Conservation (phyloP, 2,888 invertebrate genomes). For the Temnothorax unifasciatus region DNA sequence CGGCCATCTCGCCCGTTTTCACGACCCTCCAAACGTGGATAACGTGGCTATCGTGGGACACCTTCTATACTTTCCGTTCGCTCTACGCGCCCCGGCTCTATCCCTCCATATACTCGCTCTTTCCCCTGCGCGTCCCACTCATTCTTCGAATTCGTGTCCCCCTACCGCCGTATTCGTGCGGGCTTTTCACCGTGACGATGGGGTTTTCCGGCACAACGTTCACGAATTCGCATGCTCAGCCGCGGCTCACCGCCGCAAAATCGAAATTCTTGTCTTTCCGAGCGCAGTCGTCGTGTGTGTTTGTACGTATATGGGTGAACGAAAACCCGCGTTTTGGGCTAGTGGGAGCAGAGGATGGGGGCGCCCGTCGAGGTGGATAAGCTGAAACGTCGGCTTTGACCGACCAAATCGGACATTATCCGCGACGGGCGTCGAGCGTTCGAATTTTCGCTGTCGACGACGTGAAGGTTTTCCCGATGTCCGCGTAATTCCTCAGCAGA, state of each 20-base stretch:
- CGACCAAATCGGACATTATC: conserved; percentile 46
- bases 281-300: conserved; percentile 3
- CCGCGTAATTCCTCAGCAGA: not conserved
- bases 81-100: not conserved
- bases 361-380: not conserved
- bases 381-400: conserved; percentile 50
- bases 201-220: conserved; percentile 27
- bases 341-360: not conserved
- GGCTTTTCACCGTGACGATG: conserved; percentile 42
- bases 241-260: conserved; percentile 51
- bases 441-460: conserved; percentile 36
- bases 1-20: conserved; percentile 30
- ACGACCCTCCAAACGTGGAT: conserved; percentile 28
- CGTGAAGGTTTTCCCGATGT: conserved; percentile 19
- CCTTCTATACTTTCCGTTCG: not conserved
- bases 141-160: conserved; percentile 43
- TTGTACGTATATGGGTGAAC: not conserved
- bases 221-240: conserved; percentile 63
- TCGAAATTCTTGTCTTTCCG: conserved; percentile 62
- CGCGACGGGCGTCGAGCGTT: conserved; percentile 20
- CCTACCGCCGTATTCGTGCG: not conserved
- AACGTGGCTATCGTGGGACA: conserved; percentile 28
- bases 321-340: not conserved
- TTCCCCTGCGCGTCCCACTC: not conserved
- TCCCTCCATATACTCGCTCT: not conserved